Evolutionary conservation across 2,113 vertebrate species (phyloP).

Genomic region (Gallinago media): DNA sequence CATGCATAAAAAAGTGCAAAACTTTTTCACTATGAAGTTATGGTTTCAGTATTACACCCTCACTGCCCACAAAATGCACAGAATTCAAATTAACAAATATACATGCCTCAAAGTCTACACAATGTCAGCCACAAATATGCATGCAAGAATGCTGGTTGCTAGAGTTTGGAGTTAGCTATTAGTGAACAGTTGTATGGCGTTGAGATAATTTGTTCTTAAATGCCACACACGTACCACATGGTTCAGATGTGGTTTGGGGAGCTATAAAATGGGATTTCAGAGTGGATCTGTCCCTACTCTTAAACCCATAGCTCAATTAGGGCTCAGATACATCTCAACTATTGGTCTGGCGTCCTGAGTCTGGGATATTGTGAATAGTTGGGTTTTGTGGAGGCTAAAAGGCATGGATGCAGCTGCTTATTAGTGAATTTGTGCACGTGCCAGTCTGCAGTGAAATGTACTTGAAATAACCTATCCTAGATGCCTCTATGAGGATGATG

Average conservation of each 20-base stretch:
- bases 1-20: not conserved
- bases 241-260: constrained; percentile 50
- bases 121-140: constrained; percentile 65
- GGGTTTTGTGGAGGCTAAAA: constrained; percentile 25
- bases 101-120: constrained; percentile 41
- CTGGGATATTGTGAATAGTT: constrained; percentile 10
- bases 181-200: constrained; percentile 49
- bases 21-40: constrained; percentile 23
- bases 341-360: constrained; percentile 5
- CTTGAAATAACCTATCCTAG: constrained; percentile 69
- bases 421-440: constrained; percentile 63
- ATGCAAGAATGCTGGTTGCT: constrained; percentile 14
- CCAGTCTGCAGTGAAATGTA: constrained; percentile 62
- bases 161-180: not conserved
- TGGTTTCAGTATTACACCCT: constrained; percentile 17
- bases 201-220: constrained; percentile 31
- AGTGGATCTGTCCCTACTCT: constrained; percentile 1
- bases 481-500: constrained; percentile 49
- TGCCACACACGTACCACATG: constrained; percentile 27
- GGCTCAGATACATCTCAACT: not conserved
- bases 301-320: not conserved
- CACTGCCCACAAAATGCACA: constrained; percentile 60
- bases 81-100: constrained; percentile 58
- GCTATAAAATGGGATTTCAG: constrained; percentile 49
- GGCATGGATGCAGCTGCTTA: constrained; percentile 13